phyloP scores from a whole-genome alignment of 2,888 invertebrate species.

The Leptopterna dolabrata region DNA sequence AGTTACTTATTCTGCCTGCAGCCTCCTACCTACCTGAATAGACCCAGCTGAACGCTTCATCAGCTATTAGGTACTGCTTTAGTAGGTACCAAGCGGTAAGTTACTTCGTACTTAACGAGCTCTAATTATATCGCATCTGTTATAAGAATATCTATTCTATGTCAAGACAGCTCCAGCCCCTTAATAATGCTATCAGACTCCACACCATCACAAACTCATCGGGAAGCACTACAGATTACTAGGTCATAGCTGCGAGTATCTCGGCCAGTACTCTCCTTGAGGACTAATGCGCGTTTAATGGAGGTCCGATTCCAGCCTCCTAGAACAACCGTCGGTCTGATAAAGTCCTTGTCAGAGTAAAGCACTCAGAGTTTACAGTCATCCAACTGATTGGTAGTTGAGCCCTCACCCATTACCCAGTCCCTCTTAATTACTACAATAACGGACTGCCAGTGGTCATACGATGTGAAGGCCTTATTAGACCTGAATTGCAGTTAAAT shows the following conservation, averaged over 20 bases:
- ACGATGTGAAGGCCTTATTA: not conserved
- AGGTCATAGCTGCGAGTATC: slow-evolving; percentile 11
- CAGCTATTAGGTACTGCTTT: too few species aligned
- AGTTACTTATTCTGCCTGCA: too few species aligned
- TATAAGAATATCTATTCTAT: too few species aligned
- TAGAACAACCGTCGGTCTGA: not conserved
- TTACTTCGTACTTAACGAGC: too few species aligned
- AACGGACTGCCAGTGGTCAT: not conserved
- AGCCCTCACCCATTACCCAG: not conserved
- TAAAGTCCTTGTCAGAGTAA: not conserved
- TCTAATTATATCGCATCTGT: too few species aligned
- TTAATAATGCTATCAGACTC: too few species aligned
- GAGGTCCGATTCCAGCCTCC: not conserved
- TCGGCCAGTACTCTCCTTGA: not conserved
- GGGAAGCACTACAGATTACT: not conserved
- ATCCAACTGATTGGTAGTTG: slow-evolving; percentile 3
- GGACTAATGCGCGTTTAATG: not conserved
- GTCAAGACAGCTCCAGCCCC: too few species aligned
- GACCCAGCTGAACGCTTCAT: too few species aligned
- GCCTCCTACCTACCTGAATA: too few species aligned
- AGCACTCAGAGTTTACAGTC: not conserved
- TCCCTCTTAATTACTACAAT: not conserved
- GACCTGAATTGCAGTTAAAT: not conserved
- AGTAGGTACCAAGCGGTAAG: too few species aligned
- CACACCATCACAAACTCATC: not conserved